Percentiles rank a stretch among this genome's conserved stretches.
These are phyloP conservation scores for Moxostoma hubbsi DNA, from an alignment of 2,797 vertebrate genomes.

Conservation along the genomic window DNA sequence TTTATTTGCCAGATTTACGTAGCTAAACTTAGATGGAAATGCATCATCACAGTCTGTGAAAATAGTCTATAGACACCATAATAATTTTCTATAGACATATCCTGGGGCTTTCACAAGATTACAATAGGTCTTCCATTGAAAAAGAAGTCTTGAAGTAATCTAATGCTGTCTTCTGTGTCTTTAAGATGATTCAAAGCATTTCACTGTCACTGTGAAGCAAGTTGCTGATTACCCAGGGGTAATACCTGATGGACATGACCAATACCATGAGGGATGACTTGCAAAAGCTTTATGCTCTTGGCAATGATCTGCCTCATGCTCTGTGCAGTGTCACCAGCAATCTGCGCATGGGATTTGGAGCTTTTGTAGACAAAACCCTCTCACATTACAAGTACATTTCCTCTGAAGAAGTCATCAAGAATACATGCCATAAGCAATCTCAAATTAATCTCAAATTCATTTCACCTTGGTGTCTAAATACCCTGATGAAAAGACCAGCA, in stretches of 20 bases:
- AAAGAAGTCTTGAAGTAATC: neutral
- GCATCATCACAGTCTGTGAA: too few species aligned
- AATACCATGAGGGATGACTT: too few species aligned
- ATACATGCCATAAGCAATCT: conserved; percentile 88
- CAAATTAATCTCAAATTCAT: neutral
- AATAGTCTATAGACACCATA: too few species aligned
- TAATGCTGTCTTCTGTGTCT: neutral
- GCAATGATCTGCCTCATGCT: conserved; percentile 73
- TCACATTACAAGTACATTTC: conserved; percentile 89
- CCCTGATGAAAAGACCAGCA: too few species aligned
- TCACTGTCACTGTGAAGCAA: conserved; percentile 88
- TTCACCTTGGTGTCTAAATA: neutral
- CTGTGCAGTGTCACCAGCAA: conserved; percentile 91
- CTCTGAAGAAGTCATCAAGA: conserved; percentile 76
- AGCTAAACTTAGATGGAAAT: too few species aligned
- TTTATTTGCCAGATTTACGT: too few species aligned
- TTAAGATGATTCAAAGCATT: conserved; percentile 85
- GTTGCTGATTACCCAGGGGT: conserved; percentile 96
- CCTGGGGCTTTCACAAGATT: too few species aligned
- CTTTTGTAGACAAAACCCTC: conserved; percentile 93
- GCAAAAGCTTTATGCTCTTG: too few species aligned
- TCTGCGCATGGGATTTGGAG: conserved; percentile 91
- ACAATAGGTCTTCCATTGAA: too few species aligned
- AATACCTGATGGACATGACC: too few species aligned
- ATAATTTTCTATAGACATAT: too few species aligned